Base-by-base conservation (phyloP, 1,140 invertebrate genomes). In the Anastrepha obliqua region DNA sequence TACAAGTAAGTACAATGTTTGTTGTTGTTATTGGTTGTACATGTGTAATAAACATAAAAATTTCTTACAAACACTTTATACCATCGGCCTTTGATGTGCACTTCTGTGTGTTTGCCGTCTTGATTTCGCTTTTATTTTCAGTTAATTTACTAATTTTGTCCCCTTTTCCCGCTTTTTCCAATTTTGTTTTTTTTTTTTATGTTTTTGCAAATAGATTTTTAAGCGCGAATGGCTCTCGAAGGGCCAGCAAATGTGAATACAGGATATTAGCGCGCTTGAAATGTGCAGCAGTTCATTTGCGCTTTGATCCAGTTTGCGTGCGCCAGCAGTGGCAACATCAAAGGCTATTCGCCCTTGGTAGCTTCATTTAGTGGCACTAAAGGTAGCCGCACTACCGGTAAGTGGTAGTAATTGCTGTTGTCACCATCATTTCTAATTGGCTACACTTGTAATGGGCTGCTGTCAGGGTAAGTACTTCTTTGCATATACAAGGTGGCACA, bases 381-480 rank as follows among this genome's bases (percentile, higher is more conserved):
- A 8, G 51, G 51, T 55, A 44, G 67, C 42, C 39, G 42, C 51
- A 55, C 13, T 44, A 42, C 29, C 17, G 15, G 42, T 42, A 74
- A 44, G 67, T 74, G 67, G 39, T 42, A n/a, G 39, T 74, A 47
- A 74, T 74, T 39, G 67, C 39, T 47, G 67, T 0, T 74, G 67
- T 74, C 67, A 74, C 67, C 44, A 42, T 62, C 67, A 39, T 55
- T 55, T 74, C 42, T 74, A 74, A 74, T 74, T 74, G 67, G 42
- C 15, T 47, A 39, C 67, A 74, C 67, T 74, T 47, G 67, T 44
- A 74, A 74, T 67, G 2, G 20, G 29, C 13, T 39, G 20, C 65
- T 67, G 65, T 67, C 65, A 42, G 9, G 20, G 29, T 9, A 29
- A 29, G 29, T 29, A 29, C 29, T 29, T 29, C 29, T 29, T 29